Base-by-base conservation (phyloP, 2,888 invertebrate genomes). In the Cheilosia urbana region DNA sequence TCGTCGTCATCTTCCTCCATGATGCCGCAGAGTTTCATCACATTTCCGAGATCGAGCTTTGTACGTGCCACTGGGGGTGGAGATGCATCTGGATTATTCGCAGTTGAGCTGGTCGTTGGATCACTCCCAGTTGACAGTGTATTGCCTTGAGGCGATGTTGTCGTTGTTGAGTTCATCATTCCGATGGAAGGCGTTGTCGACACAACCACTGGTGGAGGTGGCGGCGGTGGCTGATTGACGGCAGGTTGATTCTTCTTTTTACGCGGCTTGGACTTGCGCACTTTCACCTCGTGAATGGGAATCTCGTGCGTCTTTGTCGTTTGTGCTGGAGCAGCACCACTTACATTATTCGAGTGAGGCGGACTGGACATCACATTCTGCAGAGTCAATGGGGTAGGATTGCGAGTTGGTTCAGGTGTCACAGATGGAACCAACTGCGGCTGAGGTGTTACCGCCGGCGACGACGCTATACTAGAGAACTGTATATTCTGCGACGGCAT, bases 1-100 rank as follows among this genome's bases (percentile, higher is more conserved):
- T 91, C 92, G 87, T 96, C 95, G 85, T 96, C 96, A 87, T 95
- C 47, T 17, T 47, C 95, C 66, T 95, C 95, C 84, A 95, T 95
- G 75, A 92, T 92, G 92, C 96, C 95, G 62, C 95, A 95, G 81
- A 95, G 93, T 91, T 95, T 95, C 94, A 96, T 96, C 47, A 96
- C 95, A 91, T 95, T 95, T 68, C 95, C 95, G 88, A 96, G 93
- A 91, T 95, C 95, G 69, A 95, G 91, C 89, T 94, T 94, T 81
- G 80, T 80, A 85, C 85, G 85, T 55, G 15, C 92, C 91, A 66
- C 91, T 91, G 71, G 92, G 88, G 49, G 73, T 66, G 81, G 71
- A 62, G 87, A 81, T 81, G 71, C 68, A 63, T 81, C 85, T 72
- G 80, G 37, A 58, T 76, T 80, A 55, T 47, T 81, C 0, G 76